phyloP scores from a whole-genome alignment of 2,888 invertebrate species.

The Watsonalla binaria region DNA sequence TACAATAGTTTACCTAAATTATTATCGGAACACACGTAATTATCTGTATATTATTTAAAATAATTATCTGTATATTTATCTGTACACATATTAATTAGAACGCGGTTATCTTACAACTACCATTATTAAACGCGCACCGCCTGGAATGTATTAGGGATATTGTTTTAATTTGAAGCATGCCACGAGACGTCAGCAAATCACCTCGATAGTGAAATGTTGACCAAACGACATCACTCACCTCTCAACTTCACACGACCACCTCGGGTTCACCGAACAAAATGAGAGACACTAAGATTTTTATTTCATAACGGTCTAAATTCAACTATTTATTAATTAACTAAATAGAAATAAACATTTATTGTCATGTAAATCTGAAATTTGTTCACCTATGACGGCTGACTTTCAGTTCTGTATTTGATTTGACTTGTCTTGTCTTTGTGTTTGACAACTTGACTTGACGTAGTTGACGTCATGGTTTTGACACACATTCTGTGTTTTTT shows the following conservation, averaged over 20 bases:
- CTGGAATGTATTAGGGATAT: background rate
- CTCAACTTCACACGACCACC: background rate
- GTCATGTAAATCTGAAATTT: background rate
- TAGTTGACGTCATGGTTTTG: background rate
- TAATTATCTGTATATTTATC: no score
- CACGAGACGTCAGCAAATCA: conserved; percentile 1
- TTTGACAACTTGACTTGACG: background rate
- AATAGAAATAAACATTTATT: background rate
- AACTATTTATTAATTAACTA: background rate
- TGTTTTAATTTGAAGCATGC: background rate
- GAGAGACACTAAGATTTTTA: background rate
- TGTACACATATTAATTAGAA: background rate
- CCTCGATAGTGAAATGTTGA: background rate
- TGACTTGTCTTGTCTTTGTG: background rate
- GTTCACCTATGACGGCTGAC: background rate
- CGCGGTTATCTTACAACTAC: background rate
- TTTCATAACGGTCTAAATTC: background rate
- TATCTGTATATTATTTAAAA: no score
- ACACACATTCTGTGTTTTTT: no score
- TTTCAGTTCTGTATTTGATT: background rate
- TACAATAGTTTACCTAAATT: no score
- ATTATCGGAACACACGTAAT: no score
- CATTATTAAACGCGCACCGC: background rate
- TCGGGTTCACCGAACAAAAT: background rate
- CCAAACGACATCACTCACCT: background rate